These are phyloP conservation scores for Eurystomus glaucurus DNA, from an alignment of 2,797 vertebrate species.

Conservation along the genomic window DNA sequence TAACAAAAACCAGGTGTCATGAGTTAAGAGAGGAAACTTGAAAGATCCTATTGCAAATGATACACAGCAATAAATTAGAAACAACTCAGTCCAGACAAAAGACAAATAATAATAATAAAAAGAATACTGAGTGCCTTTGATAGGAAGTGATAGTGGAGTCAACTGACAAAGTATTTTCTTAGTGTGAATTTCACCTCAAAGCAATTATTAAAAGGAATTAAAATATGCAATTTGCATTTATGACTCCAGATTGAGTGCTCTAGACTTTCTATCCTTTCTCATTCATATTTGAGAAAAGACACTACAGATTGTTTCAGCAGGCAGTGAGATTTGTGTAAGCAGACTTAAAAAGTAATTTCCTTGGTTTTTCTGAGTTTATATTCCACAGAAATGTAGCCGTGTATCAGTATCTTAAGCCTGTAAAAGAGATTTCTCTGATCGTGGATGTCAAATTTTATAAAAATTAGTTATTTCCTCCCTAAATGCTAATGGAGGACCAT, in stretches of 20 bases:
- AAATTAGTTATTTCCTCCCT: background rate
- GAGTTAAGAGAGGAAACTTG: slow-evolving; percentile 69
- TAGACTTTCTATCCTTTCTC: background rate
- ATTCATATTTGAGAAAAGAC: background rate
- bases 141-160: slow-evolving; percentile 56
- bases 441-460: background rate
- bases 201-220: slow-evolving; percentile 71
- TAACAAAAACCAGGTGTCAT: slow-evolving; percentile 80
- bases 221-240: slow-evolving; percentile 51
- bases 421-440: background rate
- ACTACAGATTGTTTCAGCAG: background rate
- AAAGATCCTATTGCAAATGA: slow-evolving; percentile 77
- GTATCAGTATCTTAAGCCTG: background rate
- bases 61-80: slow-evolving; percentile 80
- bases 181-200: slow-evolving; percentile 72
- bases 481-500: background rate
- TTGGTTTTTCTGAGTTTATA: background rate
- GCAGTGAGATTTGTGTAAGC: background rate
- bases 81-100: slow-evolving; percentile 76
- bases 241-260: slow-evolving; percentile 4
- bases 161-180: slow-evolving; percentile 73
- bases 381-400: background rate
- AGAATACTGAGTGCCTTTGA: slow-evolving; percentile 24
- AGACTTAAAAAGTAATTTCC: background rate
- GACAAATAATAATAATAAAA: slow-evolving; percentile 14